Percentiles rank a stretch among this genome's conserved stretches.
Evolutionary conservation across 2,797 vertebrate genomes (phyloP).

Genomic region (Periparus ater): DNA sequence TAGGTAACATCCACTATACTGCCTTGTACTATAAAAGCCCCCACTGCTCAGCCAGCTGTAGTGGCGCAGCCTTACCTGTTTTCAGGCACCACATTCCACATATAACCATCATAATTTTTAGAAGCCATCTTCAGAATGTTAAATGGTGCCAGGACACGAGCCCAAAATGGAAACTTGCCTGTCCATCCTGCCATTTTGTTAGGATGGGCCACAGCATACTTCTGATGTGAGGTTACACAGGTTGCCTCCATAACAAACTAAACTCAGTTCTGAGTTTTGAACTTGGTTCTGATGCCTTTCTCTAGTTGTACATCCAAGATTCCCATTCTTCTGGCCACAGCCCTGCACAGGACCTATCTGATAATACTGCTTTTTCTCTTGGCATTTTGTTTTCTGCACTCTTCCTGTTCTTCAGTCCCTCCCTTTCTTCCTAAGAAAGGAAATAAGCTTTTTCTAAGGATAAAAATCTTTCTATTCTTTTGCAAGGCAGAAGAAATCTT

Average conservation of each 20-base stretch:
- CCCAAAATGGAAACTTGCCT: neutral
- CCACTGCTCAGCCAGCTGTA: neutral
- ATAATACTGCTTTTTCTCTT: neutral
- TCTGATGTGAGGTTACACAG: neutral
- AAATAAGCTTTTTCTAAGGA: constrained; percentile 16
- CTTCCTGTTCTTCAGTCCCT: neutral
- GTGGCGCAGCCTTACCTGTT: neutral
- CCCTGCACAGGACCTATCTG: neutral
- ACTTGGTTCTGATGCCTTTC: neutral
- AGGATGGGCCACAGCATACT: neutral
- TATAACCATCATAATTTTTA: neutral
- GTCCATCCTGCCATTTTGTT: neutral
- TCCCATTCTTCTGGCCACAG: neutral
- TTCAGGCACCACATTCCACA: neutral
- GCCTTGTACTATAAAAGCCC: neutral
- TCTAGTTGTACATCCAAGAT: neutral
- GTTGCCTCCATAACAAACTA: neutral
- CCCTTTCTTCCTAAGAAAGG: neutral
- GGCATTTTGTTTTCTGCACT: neutral
- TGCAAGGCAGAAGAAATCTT: constrained; percentile 37
- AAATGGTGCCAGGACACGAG: neutral
- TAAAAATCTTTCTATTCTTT: neutral
- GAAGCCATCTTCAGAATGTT: neutral
- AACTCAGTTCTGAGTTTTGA: neutral
- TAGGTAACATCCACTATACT: neutral